Evolutionary conservation across 1,140 invertebrate genomes (phyloP), one percentile per base, ranked within the genome.

Genomic region (Caenorhabditis inopinata): DNA sequence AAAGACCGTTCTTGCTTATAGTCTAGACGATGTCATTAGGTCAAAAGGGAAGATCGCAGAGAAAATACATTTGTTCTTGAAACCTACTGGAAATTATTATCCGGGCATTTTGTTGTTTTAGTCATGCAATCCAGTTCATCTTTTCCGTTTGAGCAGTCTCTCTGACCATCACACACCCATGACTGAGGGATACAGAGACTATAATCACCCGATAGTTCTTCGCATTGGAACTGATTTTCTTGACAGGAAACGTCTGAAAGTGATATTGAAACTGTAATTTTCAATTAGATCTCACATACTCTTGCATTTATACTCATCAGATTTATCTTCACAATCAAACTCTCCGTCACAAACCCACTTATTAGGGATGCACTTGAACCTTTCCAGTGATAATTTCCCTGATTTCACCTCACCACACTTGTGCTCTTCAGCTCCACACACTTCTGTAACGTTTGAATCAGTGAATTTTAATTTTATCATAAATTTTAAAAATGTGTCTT

Each of bases 341-440:
- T 94, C 93, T 6, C 93, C 93, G 84, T 95, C 94, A 87, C 94
- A 95, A 0, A 92, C 87, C 91, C 93, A 94, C 2, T 91, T 90
- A 80, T 91, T 89, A 49, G 92, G 92, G 49, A 95, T 92, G 89
- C 94, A 95, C 4, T 74, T 75, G 78, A 79, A 79, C 29, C 74
- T 11, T 18, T 68, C 32, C 2, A 68, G 32, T 9, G 58, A 68
- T 16, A 32, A 68, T 21, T 45, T 11, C 3, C 11, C 78, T 1
- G 51, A 29, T 23, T 7, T 45, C 9, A 27, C 42, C 6, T 79
- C 46, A 14, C 78, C 78, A 29, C 78, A 79, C 74, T 79, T 79
- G 78, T 58, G 51, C n/a, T 79, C 78, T 14, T 58, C 32, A 7
- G 29, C 62, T 11, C 21, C 46, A 75, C 78, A 79, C 16, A 46